Conservation (phyloP, 2,113 vertebrate genomes). For the Irena cyanogastra region DNA sequence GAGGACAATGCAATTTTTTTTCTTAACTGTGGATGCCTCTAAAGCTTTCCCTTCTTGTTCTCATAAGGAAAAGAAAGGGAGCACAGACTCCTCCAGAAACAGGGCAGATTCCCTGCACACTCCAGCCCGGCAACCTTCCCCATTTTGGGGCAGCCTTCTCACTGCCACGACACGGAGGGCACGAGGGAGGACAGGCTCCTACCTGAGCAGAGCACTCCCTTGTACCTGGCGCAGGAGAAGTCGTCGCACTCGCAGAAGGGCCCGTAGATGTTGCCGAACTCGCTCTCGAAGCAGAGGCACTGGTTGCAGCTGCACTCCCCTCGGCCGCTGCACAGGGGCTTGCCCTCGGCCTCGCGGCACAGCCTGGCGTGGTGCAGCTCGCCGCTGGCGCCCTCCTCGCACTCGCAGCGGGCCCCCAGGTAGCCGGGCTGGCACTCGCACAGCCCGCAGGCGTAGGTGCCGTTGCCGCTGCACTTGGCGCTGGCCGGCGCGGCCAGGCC, state of each 20-base stretch:
- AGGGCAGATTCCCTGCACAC: not conserved
- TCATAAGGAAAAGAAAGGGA: not conserved
- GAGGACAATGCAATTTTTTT: not conserved
- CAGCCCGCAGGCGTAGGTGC: constrained; percentile 84
- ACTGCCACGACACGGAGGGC: fast-evolving
- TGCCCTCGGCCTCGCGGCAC: constrained; percentile 88
- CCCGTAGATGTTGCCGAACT: constrained; percentile 96
- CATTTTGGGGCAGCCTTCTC: fast-evolving
- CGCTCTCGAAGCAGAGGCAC: constrained; percentile 92
- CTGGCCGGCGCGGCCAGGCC: constrained; percentile 66
- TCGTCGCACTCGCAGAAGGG: constrained; percentile 94
- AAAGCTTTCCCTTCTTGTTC: not conserved
- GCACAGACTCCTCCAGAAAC: not conserved
- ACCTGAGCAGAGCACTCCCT: constrained; percentile 96
- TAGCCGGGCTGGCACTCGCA: constrained; percentile 84
- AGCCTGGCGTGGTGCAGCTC: constrained; percentile 73
- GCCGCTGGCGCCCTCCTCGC: constrained; percentile 83
- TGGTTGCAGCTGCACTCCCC: constrained; percentile 96
- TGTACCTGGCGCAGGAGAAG: constrained; percentile 95
- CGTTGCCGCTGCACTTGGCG: constrained; percentile 81
- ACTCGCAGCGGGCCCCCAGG: constrained; percentile 90
- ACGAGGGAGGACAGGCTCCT: not conserved
- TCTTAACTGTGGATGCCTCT: not conserved
- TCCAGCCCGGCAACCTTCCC: not conserved
- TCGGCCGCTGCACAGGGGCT: constrained; percentile 89